phyloP scores from a whole-genome alignment of 2,113 vertebrate species.

The Bufo bufo region DNA sequence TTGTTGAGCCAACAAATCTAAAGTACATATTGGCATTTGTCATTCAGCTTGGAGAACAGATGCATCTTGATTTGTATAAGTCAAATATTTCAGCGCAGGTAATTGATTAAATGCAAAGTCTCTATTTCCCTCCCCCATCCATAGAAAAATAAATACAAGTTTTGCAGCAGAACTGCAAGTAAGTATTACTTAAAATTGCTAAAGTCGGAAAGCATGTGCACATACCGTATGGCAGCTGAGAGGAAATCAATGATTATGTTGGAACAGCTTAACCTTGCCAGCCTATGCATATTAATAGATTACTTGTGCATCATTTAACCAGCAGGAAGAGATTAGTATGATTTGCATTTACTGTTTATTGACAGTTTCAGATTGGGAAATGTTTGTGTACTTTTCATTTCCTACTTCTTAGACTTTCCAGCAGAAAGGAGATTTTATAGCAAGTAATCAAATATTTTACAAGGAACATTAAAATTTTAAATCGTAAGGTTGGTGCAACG shows the following conservation, averaged over 20 bases:
- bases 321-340: slow-evolving; percentile 69
- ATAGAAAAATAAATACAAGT: slow-evolving; percentile 69
- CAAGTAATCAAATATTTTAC: slow-evolving; percentile 20
- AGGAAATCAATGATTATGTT: slow-evolving; percentile 77
- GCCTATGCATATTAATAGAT: slow-evolving; percentile 68
- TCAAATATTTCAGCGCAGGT: slow-evolving; percentile 80
- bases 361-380: slow-evolving; percentile 69
- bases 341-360: slow-evolving; percentile 74
- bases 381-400: slow-evolving; percentile 57
- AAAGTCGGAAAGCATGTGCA: slow-evolving; percentile 67
- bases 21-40: slow-evolving; percentile 93
- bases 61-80: slow-evolving; percentile 85
- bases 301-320: slow-evolving; percentile 68
- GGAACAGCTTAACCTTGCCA: slow-evolving; percentile 74
- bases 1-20: slow-evolving; percentile 83
- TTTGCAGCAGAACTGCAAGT: slow-evolving; percentile 68
- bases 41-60: slow-evolving; percentile 78
- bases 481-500: background rate
- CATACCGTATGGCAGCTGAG: slow-evolving; percentile 57
- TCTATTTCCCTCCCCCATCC: slow-evolving; percentile 67
- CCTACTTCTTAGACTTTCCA: background rate
- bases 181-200: slow-evolving; percentile 67
- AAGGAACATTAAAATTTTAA: slow-evolving; percentile 20
- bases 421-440: background rate
- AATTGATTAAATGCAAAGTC: slow-evolving; percentile 83